These are phyloP conservation scores for Brachionus sp. DNA, from an alignment of 1,140 invertebrate species.

Conservation along the genomic window DNA sequence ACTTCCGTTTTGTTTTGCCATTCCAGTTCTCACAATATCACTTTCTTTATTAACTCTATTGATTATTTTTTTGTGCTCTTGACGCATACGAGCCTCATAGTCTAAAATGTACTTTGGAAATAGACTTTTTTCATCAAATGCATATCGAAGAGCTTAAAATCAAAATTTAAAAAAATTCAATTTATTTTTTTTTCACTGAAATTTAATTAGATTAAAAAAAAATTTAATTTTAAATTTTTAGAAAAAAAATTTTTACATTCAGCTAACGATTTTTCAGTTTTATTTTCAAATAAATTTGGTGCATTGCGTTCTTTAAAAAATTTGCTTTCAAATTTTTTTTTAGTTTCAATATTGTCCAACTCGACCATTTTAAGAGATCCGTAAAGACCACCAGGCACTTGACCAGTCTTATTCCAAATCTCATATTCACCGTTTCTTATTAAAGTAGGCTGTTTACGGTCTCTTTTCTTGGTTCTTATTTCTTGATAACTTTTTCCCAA, in stretches of 20 bases:
- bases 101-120: constrained; percentile 59
- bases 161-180: background rate
- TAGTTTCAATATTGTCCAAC: background rate
- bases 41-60: constrained; percentile 25
- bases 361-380: constrained; percentile 47
- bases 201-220: background rate
- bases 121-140: constrained; percentile 58
- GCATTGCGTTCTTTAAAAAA: background rate
- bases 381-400: constrained; percentile 55
- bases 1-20: background rate
- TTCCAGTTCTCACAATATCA: background rate
- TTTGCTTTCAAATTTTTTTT: constrained; percentile 6
- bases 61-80: constrained; percentile 11
- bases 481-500: constrained; percentile 52
- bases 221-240: background rate
- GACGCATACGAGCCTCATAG: constrained; percentile 50
- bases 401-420: constrained; percentile 56
- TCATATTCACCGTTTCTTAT: constrained; percentile 56
- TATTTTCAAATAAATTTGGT: background rate
- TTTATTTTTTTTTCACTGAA: background rate
- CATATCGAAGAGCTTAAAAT: constrained; percentile 53
- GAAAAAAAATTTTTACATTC: background rate
- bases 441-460: constrained; percentile 53
- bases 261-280: constrained; percentile 4
- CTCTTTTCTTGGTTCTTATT: constrained; percentile 51